A percentile compares a stretch with the other conserved stretches of the same genome.
Conservation (phyloP, 2,888 invertebrate species). For the Caenorhabditis sp. region DNA sequence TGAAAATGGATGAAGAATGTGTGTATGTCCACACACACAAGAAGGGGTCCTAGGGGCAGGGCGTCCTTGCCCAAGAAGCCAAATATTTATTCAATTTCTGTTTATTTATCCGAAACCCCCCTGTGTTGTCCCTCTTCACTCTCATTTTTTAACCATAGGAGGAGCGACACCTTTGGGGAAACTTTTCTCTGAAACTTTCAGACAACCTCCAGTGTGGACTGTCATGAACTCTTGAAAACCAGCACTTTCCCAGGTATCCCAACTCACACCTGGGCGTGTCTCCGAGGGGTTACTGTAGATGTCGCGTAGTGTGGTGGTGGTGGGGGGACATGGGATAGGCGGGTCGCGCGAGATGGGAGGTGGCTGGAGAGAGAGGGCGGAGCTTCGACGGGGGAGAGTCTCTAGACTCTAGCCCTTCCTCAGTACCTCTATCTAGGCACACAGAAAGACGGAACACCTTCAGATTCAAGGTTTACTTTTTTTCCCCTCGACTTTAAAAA, state of each 20-base stretch:
- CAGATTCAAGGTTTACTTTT: slow-evolving; percentile 3
- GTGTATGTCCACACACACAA: slow-evolving; percentile 46
- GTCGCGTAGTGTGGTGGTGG: neutral
- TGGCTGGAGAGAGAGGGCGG: neutral
- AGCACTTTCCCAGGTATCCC: neutral
- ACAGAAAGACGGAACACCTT: slow-evolving; percentile 24
- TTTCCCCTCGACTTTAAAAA: neutral
- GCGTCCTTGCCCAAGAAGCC: slow-evolving; percentile 64
- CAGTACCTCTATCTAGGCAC: slow-evolving; percentile 1
- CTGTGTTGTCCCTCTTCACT: neutral
- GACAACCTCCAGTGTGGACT: no score
- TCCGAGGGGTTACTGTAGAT: slow-evolving; percentile 14
- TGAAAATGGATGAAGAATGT: slow-evolving; percentile 23
- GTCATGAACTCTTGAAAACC: neutral
- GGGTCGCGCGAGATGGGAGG: neutral
- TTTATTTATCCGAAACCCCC: slow-evolving; percentile 64
- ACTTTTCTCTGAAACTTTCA: neutral
- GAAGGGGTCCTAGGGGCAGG: slow-evolving; percentile 41
- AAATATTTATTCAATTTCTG: slow-evolving; percentile 71
- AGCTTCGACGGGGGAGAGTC: slow-evolving; percentile 2
- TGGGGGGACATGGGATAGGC: slow-evolving; percentile 15
- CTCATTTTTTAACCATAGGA: neutral
- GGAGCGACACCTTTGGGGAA: neutral
- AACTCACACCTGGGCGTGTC: slow-evolving; percentile 12
- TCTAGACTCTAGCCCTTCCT: slow-evolving; percentile 19